These are phyloP conservation scores for Mixornis gularis DNA, from an alignment of 2,113 vertebrate genomes.

Conservation along the genomic window DNA sequence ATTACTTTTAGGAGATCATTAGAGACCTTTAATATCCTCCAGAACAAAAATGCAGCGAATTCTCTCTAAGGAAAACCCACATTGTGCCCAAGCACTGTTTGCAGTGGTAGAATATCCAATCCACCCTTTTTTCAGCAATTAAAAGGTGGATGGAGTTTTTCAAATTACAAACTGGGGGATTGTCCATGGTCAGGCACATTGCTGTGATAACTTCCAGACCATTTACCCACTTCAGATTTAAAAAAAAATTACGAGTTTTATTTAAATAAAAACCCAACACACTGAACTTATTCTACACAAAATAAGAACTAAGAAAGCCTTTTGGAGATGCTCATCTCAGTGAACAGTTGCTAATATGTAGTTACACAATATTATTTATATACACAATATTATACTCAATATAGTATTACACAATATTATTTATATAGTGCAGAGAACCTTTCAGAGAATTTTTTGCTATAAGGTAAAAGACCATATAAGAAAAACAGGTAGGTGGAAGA, in stretches of 20 bases:
- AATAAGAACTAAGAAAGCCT: neutral
- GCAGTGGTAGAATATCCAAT: neutral
- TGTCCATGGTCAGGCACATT: neutral
- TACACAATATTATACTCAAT: neutral
- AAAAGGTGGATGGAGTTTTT: neutral
- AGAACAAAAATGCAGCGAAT: neutral
- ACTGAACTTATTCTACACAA: neutral
- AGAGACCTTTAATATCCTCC: slow-evolving; percentile 24
- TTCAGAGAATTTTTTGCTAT: neutral
- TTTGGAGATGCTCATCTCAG: neutral
- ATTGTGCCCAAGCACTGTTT: neutral
- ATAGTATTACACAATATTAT: neutral
- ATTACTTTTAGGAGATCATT: slow-evolving; percentile 27
- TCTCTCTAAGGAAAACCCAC: slow-evolving; percentile 14
- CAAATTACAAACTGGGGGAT: neutral
- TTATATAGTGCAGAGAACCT: neutral
- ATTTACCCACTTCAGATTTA: neutral
- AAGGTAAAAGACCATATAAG: neutral
- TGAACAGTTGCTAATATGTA: neutral
- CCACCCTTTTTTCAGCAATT: neutral
- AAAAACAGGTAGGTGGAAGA: neutral
- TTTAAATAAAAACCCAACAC: neutral
- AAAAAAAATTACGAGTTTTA: neutral
- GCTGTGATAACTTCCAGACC: neutral
- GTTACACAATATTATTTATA: neutral